phyloP scores from a whole-genome alignment of 2,113 vertebrate species.

The Mastomys natalensis region DNA sequence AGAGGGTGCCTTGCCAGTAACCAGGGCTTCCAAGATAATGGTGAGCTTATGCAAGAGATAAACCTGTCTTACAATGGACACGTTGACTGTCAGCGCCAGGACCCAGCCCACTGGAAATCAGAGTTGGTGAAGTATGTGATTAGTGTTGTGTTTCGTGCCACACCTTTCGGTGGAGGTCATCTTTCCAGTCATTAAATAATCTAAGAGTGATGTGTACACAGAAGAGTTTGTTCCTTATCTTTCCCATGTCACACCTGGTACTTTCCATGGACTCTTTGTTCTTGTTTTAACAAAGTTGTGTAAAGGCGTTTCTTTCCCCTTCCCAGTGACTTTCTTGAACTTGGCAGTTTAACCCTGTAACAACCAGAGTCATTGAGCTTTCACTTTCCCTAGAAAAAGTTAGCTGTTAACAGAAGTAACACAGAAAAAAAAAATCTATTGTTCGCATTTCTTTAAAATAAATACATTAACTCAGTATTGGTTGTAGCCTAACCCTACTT shows the following conservation, averaged over 20 bases:
- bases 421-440: slow-evolving; percentile 1
- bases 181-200: slow-evolving; percentile 85
- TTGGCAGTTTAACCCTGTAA: slow-evolving; percentile 81
- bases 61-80: slow-evolving; percentile 85
- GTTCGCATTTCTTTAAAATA: neutral
- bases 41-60: slow-evolving; percentile 86
- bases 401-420: neutral
- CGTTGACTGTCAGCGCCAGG: slow-evolving; percentile 79
- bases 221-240: slow-evolving; percentile 89
- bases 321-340: slow-evolving; percentile 79
- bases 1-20: slow-evolving; percentile 39
- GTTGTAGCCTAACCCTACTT: neutral
- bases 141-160: slow-evolving; percentile 81
- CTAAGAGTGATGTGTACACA: slow-evolving; percentile 83
- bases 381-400: neutral
- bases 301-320: slow-evolving; percentile 65
- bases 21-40: slow-evolving; percentile 72
- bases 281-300: slow-evolving; percentile 87
- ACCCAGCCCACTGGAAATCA: slow-evolving; percentile 84
- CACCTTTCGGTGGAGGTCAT: slow-evolving; percentile 79
- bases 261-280: slow-evolving; percentile 89
- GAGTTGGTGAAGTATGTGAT: slow-evolving; percentile 80
- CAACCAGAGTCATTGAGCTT: slow-evolving; percentile 40
- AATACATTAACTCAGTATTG: slow-evolving; percentile 18
- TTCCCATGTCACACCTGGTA: slow-evolving; percentile 85